phyloP scores from a whole-genome alignment of 1,140 invertebrate species.

The Leptopilina clavipes region DNA sequence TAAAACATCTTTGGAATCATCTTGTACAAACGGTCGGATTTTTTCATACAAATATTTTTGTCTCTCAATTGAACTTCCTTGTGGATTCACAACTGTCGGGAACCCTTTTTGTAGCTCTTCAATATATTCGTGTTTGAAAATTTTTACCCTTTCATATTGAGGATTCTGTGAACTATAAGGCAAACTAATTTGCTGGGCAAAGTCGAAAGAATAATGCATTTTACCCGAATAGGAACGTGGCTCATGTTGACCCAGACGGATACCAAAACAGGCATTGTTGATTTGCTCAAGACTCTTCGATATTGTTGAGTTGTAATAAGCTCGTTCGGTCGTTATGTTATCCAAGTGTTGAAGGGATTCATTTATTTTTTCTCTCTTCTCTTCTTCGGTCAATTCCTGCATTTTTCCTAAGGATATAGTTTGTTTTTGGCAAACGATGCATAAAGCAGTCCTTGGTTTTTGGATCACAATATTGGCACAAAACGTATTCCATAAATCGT shows the following conservation, averaged over 20 bases:
- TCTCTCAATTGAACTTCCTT: not conserved
- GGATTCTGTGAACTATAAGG: not conserved
- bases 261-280: not conserved
- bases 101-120: not conserved
- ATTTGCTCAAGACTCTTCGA: not conserved
- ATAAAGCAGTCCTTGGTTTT: not conserved
- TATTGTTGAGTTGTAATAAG: not conserved
- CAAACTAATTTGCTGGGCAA: not conserved
- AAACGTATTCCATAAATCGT: not conserved
- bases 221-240: not conserved
- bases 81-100: not conserved
- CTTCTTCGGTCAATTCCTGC: not conserved
- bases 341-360: not conserved
- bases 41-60: not conserved
- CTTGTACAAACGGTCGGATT: not conserved
- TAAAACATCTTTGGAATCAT: not conserved
- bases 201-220: not conserved
- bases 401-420: not conserved
- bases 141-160: not conserved
- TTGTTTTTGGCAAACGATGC: not conserved
- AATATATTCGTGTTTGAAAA: not conserved
- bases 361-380: not conserved
- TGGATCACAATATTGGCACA: not conserved
- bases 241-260: not conserved
- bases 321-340: not conserved